Conservation (phyloP, 2,797 vertebrate genomes). For the Enteromius treurensis region DNA sequence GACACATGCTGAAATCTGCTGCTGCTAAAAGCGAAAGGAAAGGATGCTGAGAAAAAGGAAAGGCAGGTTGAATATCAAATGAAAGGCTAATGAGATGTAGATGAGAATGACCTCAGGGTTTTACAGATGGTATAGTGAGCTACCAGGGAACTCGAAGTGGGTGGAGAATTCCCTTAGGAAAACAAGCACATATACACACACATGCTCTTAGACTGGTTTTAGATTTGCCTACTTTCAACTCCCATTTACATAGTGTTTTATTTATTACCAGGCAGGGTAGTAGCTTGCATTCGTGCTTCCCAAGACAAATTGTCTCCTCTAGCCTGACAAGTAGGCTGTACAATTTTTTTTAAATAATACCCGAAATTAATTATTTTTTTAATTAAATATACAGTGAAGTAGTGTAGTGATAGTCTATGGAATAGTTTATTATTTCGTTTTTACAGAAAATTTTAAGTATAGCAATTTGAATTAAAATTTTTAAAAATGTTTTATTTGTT, state of each 20-base stretch:
- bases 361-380: not conserved
- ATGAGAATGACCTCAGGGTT: constrained; percentile 40
- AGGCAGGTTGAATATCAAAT: constrained; percentile 36
- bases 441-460: not conserved
- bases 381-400: not conserved
- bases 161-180: constrained; percentile 28
- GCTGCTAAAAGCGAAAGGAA: not conserved
- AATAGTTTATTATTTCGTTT: not conserved
- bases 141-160: constrained; percentile 2
- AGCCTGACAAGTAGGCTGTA: not conserved
- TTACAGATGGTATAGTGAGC: constrained; percentile 46
- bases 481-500: not conserved
- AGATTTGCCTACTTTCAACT: not conserved
- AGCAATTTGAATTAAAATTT: too few relatives aligned
- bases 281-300: not conserved
- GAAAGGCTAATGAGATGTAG: constrained; percentile 33
- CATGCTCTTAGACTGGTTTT: constrained; percentile 18
- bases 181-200: not conserved
- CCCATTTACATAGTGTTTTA: constrained; percentile 20
- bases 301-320: not conserved
- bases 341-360: not conserved
- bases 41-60: not conserved
- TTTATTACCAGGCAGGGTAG: not conserved
- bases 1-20: constrained; percentile 8
- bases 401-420: not conserved